These are phyloP conservation scores for Empidonax traillii DNA, from an alignment of 2,113 vertebrate genomes.

Conservation along the genomic window DNA sequence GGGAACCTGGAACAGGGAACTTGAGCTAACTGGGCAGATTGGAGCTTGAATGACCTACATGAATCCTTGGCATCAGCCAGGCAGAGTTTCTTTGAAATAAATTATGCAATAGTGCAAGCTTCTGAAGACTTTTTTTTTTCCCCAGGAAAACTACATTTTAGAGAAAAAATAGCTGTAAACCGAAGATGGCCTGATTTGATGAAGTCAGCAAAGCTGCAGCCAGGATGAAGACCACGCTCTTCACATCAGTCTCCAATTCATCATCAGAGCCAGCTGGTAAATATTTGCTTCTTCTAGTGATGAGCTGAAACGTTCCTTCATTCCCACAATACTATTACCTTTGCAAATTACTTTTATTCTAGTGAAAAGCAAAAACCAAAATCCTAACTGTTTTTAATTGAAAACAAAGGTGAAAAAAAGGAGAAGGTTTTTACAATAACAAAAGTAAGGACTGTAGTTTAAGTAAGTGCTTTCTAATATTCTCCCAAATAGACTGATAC, in stretches of 20 bases:
- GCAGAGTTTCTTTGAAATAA: neutral
- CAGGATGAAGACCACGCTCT: neutral
- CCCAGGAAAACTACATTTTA: neutral
- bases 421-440: neutral
- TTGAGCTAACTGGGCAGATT: neutral
- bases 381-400: neutral
- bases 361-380: constrained; percentile 14
- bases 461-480: neutral
- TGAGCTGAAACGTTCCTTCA: constrained; percentile 12
- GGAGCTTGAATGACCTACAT: neutral
- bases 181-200: constrained; percentile 29
- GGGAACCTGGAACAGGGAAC: neutral
- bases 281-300: constrained; percentile 47
- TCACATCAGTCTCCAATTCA: constrained; percentile 3
- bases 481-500: neutral
- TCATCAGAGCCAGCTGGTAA: constrained; percentile 19
- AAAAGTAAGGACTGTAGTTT: neutral
- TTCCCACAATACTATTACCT: neutral
- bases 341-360: constrained; percentile 29
- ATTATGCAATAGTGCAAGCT: neutral
- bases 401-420: neutral
- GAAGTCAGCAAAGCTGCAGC: constrained; percentile 38
- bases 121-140: neutral
- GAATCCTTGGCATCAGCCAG: neutral
- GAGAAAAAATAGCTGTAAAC: neutral